phyloP scores from a whole-genome alignment of 64 coral and sea anemone species.

The Porites australiensis region DNA sequence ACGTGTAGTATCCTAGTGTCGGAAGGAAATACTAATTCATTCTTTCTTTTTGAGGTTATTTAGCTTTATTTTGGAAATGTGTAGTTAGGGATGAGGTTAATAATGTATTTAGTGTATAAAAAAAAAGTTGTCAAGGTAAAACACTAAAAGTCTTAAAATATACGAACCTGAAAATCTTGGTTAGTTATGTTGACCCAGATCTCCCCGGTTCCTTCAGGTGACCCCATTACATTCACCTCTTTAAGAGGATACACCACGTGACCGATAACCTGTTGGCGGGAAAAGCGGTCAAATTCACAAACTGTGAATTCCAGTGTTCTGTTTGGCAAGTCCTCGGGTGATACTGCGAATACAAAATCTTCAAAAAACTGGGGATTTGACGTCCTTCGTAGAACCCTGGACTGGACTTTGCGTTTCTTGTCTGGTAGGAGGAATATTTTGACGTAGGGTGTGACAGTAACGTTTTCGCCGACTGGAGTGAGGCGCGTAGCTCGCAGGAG shows the following conservation, averaged over 20 bases:
- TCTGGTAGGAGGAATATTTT: slow-evolving; percentile 94
- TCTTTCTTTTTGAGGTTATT: too few species aligned
- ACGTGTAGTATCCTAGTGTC: too few species aligned
- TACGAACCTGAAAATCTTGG: slow-evolving; percentile 75
- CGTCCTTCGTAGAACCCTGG: slow-evolving; percentile 70
- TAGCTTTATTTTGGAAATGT: too few species aligned
- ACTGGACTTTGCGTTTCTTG: slow-evolving; percentile 87
- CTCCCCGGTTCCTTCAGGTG: slow-evolving; percentile 57
- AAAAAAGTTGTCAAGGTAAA: not conserved
- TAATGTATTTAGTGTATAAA: too few species aligned
- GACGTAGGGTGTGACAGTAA: slow-evolving; percentile 80
- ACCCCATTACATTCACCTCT: slow-evolving; percentile 36
- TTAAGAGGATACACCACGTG: slow-evolving; percentile 82
- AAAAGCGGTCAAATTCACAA: slow-evolving; percentile 96
- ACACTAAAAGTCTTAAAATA: not conserved
- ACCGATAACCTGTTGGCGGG: slow-evolving; percentile 94
- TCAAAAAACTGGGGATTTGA: slow-evolving; percentile 95
- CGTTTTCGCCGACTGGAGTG: slow-evolving; percentile 75
- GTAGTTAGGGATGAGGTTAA: too few species aligned
- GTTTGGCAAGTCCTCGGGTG: slow-evolving; percentile 58
- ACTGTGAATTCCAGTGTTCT: slow-evolving; percentile 86
- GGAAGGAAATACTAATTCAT: too few species aligned
- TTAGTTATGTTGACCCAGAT: slow-evolving; percentile 89
- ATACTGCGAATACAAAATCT: slow-evolving; percentile 87
- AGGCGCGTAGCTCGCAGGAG: slow-evolving; percentile 83